A percentile compares a stretch with the other conserved stretches of the same genome.
phyloP scores from a whole-genome alignment of 2,797 vertebrate genomes.

The Sebastes glaucus region DNA sequence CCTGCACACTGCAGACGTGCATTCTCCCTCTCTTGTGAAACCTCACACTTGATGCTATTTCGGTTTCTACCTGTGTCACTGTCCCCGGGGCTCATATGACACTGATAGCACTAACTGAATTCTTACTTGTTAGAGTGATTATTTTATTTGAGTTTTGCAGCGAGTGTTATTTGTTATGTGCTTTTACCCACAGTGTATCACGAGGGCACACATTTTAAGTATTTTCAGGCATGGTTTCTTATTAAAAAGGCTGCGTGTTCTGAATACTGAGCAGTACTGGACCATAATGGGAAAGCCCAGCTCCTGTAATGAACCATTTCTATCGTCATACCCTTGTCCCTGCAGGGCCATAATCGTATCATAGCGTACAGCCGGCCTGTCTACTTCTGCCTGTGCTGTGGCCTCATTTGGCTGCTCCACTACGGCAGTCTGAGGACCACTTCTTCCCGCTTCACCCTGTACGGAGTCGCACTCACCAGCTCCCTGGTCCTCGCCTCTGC shows the following conservation, averaged over 20 bases:
- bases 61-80: constrained; percentile 37
- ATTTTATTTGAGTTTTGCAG: not conserved
- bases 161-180: not conserved
- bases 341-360: constrained; percentile 97
- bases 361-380: constrained; percentile 99
- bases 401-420: constrained; percentile 97
- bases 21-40: constrained; percentile 43
- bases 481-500: constrained; percentile 92
- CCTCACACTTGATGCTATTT: constrained; percentile 36
- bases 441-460: constrained; percentile 89
- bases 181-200: not conserved
- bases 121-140: not conserved
- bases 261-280: not conserved
- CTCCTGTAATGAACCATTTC: not conserved
- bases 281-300: not conserved
- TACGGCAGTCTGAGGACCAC: constrained; percentile 90
- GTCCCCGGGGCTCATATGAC: not conserved
- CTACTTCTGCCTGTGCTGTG: constrained; percentile 99
- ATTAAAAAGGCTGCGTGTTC: not conserved
- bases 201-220: not conserved
- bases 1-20: constrained; percentile 15
- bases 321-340: constrained; percentile 5
- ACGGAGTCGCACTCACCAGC: constrained; percentile 94
- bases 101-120: not conserved
- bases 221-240: not conserved